phyloP scores from a whole-genome alignment of 2,797 vertebrate species.

The Danio tinwini region DNA sequence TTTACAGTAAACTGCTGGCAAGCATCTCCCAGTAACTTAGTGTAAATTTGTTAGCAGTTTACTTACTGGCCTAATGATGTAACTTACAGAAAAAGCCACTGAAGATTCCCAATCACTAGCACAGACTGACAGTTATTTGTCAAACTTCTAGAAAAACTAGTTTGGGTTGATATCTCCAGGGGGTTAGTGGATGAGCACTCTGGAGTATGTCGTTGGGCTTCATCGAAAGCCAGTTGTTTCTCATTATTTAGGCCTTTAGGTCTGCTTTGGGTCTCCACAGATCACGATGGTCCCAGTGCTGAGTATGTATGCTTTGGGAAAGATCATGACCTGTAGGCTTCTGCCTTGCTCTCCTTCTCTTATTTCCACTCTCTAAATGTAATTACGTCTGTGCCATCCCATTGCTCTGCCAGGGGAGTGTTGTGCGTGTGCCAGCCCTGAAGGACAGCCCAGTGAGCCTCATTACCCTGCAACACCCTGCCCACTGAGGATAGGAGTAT shows the following conservation, averaged over 20 bases:
- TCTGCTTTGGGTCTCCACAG: slow-evolving; percentile 36
- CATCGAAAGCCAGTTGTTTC: slow-evolving; percentile 55
- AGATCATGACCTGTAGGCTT: slow-evolving; percentile 57
- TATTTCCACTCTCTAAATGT: slow-evolving; percentile 60
- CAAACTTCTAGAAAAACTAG: slow-evolving; percentile 18
- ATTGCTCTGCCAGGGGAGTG: slow-evolving; percentile 62
- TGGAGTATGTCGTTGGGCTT: slow-evolving; percentile 40
- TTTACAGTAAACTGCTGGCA: no score
- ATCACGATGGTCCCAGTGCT: not conserved
- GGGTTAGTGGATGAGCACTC: not conserved
- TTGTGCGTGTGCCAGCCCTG: slow-evolving; percentile 66
- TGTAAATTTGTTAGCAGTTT: not conserved
- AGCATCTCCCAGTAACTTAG: no score
- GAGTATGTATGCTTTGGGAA: slow-evolving; percentile 55
- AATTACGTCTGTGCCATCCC: slow-evolving; percentile 75
- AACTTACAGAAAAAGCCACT: not conserved
- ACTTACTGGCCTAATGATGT: not conserved
- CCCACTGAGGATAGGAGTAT: slow-evolving; percentile 77
- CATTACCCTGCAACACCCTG: slow-evolving; percentile 78
- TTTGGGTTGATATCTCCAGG: slow-evolving; percentile 13
- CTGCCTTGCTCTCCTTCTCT: slow-evolving; percentile 53
- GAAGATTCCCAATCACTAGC: not conserved
- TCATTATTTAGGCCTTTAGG: slow-evolving; percentile 31
- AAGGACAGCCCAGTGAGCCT: slow-evolving; percentile 75
- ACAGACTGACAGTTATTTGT: slow-evolving; percentile 9